Percentiles rank a stretch among this genome's conserved stretches.
These are phyloP conservation scores for Echinops telfairi DNA, from an alignment of 2,113 vertebrate species.

Conservation along the genomic window DNA sequence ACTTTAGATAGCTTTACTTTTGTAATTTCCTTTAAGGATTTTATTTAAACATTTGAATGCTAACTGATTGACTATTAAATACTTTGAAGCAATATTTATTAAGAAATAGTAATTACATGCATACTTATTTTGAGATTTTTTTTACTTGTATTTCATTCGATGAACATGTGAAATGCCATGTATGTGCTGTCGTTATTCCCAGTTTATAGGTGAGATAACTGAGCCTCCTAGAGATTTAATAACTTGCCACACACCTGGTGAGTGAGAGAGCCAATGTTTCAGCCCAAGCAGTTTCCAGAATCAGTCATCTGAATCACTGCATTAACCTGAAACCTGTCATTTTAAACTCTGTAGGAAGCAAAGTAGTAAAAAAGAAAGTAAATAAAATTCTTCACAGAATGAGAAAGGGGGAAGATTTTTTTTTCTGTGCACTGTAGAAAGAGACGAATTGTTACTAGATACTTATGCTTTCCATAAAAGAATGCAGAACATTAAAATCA, in stretches of 20 bases:
- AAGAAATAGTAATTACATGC: background rate
- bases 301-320: constrained; percentile 35
- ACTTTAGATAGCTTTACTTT: background rate
- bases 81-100: constrained; percentile 9
- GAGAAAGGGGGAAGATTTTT: constrained; percentile 1
- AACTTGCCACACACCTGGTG: background rate
- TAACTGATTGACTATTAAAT: constrained; percentile 43
- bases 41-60: constrained; percentile 44
- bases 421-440: background rate
- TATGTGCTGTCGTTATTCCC: constrained; percentile 9
- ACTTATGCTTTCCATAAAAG: constrained; percentile 3
- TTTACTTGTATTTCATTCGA: background rate
- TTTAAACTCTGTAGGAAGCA: constrained; percentile 20
- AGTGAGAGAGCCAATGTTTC: constrained; percentile 21
- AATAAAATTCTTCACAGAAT: constrained; percentile 45
- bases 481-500: background rate
- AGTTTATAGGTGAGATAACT: constrained; percentile 52
- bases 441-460: background rate
- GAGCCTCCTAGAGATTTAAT: background rate
- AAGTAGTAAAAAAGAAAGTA: background rate
- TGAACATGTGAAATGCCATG: background rate
- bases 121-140: background rate
- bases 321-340: constrained; percentile 28
- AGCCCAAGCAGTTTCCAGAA: constrained; percentile 12
- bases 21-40: constrained; percentile 27